Conservation (phyloP, 92 coral and sea anemone species). For the Umimayanthus chanpuru region DNA sequence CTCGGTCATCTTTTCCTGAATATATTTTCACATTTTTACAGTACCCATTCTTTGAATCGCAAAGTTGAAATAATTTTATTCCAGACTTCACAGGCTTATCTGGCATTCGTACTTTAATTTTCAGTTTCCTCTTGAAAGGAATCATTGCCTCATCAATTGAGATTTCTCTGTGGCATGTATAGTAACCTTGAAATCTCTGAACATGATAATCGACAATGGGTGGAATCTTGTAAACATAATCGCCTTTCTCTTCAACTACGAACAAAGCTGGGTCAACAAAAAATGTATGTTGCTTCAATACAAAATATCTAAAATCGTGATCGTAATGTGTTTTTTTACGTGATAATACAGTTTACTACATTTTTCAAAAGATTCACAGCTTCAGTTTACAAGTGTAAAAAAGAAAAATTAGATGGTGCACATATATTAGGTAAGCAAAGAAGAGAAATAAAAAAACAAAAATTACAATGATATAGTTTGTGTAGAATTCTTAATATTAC, state of each 20-base stretch:
- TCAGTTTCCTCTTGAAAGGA: conserved; percentile 56
- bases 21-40: conserved; percentile 48
- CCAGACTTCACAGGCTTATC: conserved; percentile 61
- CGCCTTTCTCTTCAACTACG: conserved; percentile 36
- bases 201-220: conserved; percentile 13
- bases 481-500: too few relatives aligned
- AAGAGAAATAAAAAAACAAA: too few relatives aligned
- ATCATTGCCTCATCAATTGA: conserved; percentile 58
- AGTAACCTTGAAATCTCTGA: conserved; percentile 23
- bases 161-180: conserved; percentile 48
- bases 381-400: too few relatives aligned
- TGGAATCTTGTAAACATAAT: conserved; percentile 54
- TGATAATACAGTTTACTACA: too few relatives aligned
- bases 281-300: conserved; percentile 44
- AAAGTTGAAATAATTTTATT: conserved; percentile 55
- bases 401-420: too few relatives aligned
- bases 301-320: conserved; percentile 27
- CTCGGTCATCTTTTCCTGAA: conserved; percentile 55
- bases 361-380: too few relatives aligned
- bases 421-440: too few relatives aligned
- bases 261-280: conserved; percentile 50
- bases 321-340: conserved; percentile 1
- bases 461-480: too few relatives aligned
- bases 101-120: conserved; percentile 50
- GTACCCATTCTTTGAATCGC: conserved; percentile 50